These are phyloP conservation scores for Aphodius granarius DNA, from an alignment of 2,888 invertebrate species.

Conservation along the genomic window DNA sequence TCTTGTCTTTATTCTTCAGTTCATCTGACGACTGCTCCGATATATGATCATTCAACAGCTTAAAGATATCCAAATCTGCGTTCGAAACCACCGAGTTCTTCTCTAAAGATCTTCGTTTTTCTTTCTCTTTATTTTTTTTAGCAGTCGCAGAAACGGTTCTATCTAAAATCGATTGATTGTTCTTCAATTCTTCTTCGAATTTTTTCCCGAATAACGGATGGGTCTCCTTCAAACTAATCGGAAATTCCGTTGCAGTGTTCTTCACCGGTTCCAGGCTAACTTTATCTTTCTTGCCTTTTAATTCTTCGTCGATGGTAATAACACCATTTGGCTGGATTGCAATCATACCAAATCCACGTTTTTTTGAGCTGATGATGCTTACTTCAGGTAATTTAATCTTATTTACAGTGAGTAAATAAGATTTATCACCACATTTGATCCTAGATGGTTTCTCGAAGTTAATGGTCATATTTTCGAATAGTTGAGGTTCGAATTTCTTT, in stretches of 20 bases:
- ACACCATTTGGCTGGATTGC: conserved; percentile 33
- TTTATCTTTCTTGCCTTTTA: conserved; percentile 32
- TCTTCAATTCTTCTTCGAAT: conserved; percentile 39
- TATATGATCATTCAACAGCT: conserved; percentile 12
- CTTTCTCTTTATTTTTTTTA: conserved; percentile 25
- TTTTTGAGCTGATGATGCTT: conserved; percentile 28
- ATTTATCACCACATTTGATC: conserved; percentile 34
- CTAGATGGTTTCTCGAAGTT: conserved; percentile 33
- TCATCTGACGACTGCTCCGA: background rate
- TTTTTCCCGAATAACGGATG: conserved; percentile 45
- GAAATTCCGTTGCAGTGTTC: conserved; percentile 32
- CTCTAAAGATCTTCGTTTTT: conserved; percentile 14
- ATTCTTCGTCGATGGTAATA: conserved; percentile 35
- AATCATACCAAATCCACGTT: conserved; percentile 11
- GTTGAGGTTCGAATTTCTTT: conserved; percentile 35
- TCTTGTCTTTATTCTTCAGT: background rate
- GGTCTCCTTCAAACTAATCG: conserved; percentile 39
- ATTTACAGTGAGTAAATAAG: conserved; percentile 29
- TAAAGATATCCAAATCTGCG: conserved; percentile 34
- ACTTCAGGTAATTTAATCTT: conserved; percentile 27
- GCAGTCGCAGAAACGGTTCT: conserved; percentile 3
- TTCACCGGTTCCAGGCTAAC: conserved; percentile 25
- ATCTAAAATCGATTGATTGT: conserved; percentile 36
- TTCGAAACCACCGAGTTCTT: conserved; percentile 10
- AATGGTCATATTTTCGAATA: conserved; percentile 30